Evolutionary conservation across 2,113 vertebrate species (phyloP).

Genomic region (Pelecanus crispus): DNA sequence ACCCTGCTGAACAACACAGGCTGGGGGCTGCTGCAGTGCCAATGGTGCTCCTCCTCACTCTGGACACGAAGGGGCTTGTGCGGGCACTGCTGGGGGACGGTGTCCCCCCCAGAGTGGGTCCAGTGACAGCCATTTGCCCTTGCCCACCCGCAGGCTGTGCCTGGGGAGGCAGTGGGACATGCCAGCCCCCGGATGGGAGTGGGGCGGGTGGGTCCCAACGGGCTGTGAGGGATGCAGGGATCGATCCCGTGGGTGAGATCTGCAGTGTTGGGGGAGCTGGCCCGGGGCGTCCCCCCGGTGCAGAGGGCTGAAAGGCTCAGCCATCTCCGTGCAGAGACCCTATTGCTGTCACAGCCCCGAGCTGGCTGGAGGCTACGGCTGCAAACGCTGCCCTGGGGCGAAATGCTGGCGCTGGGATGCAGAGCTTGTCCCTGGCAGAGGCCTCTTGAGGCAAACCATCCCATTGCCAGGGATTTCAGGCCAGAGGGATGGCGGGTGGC

Average conservation of each 20-base stretch:
- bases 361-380: not conserved
- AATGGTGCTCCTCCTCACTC: not conserved
- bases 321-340: not conserved
- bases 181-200: not conserved
- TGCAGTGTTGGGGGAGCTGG: not conserved
- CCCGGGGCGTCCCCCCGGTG: accelerated
- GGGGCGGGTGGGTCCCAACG: accelerated
- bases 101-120: not conserved
- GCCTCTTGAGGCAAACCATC: not conserved
- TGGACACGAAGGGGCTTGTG: not conserved
- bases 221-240: not conserved
- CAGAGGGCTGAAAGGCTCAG: not conserved
- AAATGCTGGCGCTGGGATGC: not conserved
- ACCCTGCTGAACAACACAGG: too few relatives aligned
- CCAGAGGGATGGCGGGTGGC: not conserved
- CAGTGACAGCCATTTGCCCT: not conserved
- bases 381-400: not conserved
- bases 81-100: not conserved
- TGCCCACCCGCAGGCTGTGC: not conserved
- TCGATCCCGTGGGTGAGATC: not conserved
- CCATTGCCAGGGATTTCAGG: accelerated
- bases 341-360: not conserved
- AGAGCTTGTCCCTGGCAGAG: not conserved
- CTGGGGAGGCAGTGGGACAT: not conserved
- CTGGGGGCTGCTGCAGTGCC: not conserved